Conservation (phyloP, 2,113 vertebrate genomes). For the Pseudonaja textilis region DNA sequence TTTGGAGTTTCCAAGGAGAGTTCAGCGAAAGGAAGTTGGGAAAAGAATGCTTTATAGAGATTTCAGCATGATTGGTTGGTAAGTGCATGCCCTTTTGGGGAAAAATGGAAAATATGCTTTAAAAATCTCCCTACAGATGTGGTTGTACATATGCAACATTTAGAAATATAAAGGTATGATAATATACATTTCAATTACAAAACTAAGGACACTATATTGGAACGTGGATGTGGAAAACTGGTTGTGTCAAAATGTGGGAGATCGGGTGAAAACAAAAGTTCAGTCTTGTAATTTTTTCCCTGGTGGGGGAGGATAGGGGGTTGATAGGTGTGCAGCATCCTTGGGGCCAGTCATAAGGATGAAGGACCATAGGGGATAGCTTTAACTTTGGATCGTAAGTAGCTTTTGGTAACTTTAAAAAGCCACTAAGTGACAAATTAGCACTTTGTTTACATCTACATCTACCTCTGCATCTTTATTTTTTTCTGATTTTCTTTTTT, state of each 20-base stretch:
- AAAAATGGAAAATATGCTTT: not conserved
- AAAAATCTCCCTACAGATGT: not conserved
- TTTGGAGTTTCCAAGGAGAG: constrained; percentile 94
- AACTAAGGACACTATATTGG: not conserved
- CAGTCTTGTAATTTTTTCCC: not conserved
- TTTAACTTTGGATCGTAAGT: not conserved
- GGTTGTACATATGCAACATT: not conserved
- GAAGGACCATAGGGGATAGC: not conserved
- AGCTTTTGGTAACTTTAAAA: not conserved
- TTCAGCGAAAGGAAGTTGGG: constrained; percentile 95
- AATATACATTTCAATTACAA: not conserved
- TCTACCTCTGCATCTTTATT: constrained; percentile 25
- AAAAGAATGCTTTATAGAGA: constrained; percentile 97
- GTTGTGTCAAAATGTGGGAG: not conserved
- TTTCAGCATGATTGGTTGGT: constrained; percentile 98
- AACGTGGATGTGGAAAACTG: not conserved
- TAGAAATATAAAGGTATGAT: not conserved
- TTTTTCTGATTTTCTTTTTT: not conserved
- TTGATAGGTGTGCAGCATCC: not conserved
- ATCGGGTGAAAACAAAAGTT: not conserved
- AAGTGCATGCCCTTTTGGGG: constrained; percentile 51
- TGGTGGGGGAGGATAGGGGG: not conserved
- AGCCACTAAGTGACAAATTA: too few species aligned
- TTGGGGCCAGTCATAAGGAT: not conserved
- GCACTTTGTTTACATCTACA: too few species aligned